phyloP scores from a whole-genome alignment of 2,888 invertebrate species.

The Phymatocera aterrima region DNA sequence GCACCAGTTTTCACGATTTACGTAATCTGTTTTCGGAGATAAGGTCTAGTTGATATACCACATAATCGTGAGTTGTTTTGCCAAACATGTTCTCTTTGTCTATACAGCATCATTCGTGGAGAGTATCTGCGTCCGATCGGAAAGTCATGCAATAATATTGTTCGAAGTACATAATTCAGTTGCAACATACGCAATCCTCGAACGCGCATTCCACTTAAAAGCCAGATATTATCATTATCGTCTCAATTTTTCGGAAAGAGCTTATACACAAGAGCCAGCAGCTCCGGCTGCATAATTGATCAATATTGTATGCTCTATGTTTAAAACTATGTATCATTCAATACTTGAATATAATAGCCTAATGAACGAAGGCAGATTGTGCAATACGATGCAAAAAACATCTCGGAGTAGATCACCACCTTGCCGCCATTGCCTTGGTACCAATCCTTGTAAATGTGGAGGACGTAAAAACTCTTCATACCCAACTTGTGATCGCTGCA shows the following conservation, averaged over 20 bases:
- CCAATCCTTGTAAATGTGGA: slow-evolving; percentile 39
- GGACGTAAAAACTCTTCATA: slow-evolving; percentile 44
- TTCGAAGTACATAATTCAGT: neutral
- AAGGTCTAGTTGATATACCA: neutral
- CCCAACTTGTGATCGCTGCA: slow-evolving; percentile 55
- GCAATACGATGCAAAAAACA: slow-evolving; percentile 46
- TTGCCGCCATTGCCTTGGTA: slow-evolving; percentile 51
- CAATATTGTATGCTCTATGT: neutral
- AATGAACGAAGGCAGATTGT: neutral
- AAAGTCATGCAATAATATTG: neutral
- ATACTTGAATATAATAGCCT: neutral
- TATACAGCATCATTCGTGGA: neutral
- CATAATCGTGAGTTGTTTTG: neutral
- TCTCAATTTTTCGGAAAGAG: neutral
- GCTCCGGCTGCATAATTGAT: neutral
- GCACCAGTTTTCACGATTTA: neutral
- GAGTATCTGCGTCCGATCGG: neutral
- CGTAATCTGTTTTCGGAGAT: neutral
- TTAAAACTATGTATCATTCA: neutral
- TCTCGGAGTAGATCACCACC: slow-evolving; percentile 51
- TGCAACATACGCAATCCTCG: neutral
- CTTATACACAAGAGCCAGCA: too few species aligned
- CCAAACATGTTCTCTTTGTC: neutral
- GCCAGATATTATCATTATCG: neutral
- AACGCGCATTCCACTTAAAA: neutral